Evolutionary conservation across 2,888 invertebrate species (phyloP), one percentile per base, ranked within the genome.

Genomic region (Diogma glabrata): DNA sequence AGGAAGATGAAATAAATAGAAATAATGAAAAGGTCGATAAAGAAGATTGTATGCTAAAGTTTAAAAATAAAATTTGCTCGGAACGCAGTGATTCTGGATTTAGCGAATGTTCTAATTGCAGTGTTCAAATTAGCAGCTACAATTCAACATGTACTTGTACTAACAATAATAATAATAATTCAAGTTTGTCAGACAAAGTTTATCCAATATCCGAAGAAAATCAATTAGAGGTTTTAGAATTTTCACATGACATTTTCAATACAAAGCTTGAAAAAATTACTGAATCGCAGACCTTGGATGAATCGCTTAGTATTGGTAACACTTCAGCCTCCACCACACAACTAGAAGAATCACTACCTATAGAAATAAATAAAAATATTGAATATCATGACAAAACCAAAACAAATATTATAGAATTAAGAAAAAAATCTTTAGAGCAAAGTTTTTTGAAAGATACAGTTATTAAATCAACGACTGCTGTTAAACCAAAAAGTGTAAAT

Each of bases 41-140:
- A 12, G 30, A 30, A 33, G 20, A 20, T n/a, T 43, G 47, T 22
- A 40, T n/a, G 19, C 2, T 17, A n/a, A 48, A 47, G 45, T 14
- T 19, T 17, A 52, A 54, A 52, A 43, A 52, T 14, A 59, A 66
- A 56, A 63, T 63, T 19, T 75, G 74, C 58, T 75, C 71, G 51
- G 75, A 76, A 57, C 67, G 76, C 46, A 75, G 75, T 59, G 76
- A 76, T 57, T 75, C 75, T 33, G 76, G 76, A 2, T 73, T 75
- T 54, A 76, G 76, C 59, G 76, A 76, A 54, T 75, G 75, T 59
- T 75, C 75, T 9, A 69, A 67, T 30, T 67, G 65, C 53, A 68
- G 69, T 50, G 55, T 50, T 47, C 54, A 51, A 9, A n/a, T n/a
- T n/a, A n/a, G n/a, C n/a, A n/a, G n/a, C n/a, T n/a, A n/a, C n/a